A percentile compares a stretch with the other conserved stretches of the same genome.
phyloP scores from a whole-genome alignment of 2,888 invertebrate genomes.

The Marasmarcha lunaedactyla region DNA sequence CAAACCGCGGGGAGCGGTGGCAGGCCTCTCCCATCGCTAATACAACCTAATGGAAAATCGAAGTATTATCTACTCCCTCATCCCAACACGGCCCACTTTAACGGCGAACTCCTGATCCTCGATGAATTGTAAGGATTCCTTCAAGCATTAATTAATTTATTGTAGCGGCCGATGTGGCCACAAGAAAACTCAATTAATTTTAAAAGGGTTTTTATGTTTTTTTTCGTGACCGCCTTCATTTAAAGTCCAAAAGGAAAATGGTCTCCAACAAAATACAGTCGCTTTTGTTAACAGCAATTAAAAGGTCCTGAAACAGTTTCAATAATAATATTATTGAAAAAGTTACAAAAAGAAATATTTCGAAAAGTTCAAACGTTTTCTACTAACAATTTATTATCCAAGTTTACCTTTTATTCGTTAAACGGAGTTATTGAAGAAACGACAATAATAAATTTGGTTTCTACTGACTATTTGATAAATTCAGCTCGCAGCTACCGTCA shows the following conservation, averaged over 20 bases:
- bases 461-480: conserved; percentile 20
- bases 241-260: conserved; percentile 41
- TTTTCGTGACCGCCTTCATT: conserved; percentile 44
- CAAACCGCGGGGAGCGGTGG: conserved; percentile 40
- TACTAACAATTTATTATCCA: no score
- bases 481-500: conserved; percentile 29
- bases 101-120: conserved; percentile 62
- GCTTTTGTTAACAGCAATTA: neutral
- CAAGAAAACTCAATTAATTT: conserved; percentile 71
- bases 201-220: conserved; percentile 70
- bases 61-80: conserved; percentile 54
- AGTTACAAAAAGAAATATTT: conserved; percentile 17
- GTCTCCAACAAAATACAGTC: conserved; percentile 12
- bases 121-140: conserved; percentile 67
- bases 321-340: conserved; percentile 10
- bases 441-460: conserved; percentile 2
- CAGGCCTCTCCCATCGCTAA: conserved; percentile 54
- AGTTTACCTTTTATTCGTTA: no score
- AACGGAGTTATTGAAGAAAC: no score
- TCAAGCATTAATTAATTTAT: conserved; percentile 68
- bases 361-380: no score
- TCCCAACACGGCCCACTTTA: conserved; percentile 27
- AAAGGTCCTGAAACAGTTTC: neutral
- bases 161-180: conserved; percentile 63
- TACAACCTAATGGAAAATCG: conserved; percentile 68